Percentiles rank a stretch among this genome's conserved stretches.
These are phyloP conservation scores for Hydrochoerus hydrochaeris DNA, from an alignment of 2,113 vertebrate genomes.

Conservation along the genomic window DNA sequence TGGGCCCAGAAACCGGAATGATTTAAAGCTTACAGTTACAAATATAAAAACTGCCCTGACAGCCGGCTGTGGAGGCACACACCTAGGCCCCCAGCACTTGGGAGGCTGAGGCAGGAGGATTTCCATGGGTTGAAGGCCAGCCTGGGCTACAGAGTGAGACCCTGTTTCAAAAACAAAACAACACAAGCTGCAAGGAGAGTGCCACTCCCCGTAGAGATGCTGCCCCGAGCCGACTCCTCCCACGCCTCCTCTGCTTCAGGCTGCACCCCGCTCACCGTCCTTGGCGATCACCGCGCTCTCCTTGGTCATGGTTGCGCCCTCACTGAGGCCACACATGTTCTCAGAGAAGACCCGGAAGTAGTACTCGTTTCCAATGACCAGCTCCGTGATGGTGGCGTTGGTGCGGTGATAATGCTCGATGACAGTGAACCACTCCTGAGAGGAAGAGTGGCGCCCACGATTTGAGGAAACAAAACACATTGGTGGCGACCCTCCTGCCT, in stretches of 20 bases:
- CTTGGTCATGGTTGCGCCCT: conserved; percentile 94
- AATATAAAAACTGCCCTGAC: neutral
- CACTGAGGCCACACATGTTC: conserved; percentile 97
- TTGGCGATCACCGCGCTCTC: conserved; percentile 96
- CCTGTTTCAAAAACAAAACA: neutral
- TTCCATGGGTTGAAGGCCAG: neutral
- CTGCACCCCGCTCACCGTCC: conserved; percentile 88
- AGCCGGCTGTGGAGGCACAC: neutral
- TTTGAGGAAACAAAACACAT: neutral
- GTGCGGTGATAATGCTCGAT: conserved; percentile 97
- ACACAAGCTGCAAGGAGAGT: neutral
- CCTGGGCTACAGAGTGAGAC: neutral
- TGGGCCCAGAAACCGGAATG: neutral
- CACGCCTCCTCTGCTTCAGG: neutral
- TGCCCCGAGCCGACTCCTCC: neutral
- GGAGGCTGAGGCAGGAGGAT: neutral
- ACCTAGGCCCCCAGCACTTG: neutral
- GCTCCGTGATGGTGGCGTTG: conserved; percentile 94
- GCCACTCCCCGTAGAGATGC: neutral
- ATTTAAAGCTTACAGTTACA: neutral
- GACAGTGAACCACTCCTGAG: conserved; percentile 91
- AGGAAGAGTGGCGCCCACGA: neutral
- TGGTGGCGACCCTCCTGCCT: neutral
- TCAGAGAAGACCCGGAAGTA: conserved; percentile 97
- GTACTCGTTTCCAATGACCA: conserved; percentile 98